Evolutionary conservation across 2,888 invertebrate species (phyloP), one percentile per base, ranked within the genome.

Genomic region (Globia sparganii): DNA sequence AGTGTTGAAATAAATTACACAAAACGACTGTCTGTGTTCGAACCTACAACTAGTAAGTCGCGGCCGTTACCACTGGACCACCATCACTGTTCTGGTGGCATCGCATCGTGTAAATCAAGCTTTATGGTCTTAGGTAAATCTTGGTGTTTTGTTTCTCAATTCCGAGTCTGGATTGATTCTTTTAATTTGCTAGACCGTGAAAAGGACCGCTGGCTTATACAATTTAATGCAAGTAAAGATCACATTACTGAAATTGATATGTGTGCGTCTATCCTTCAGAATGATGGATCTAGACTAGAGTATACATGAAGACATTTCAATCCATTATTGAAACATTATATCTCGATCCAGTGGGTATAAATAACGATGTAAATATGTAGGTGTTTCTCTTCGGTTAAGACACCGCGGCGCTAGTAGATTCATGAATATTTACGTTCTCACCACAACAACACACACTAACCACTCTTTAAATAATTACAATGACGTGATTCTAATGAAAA

Each of bases 401-500:
- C 31, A 43, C 11, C 4, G 34, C 1, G 61, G 28, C 71, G 40
- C 13, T 72, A 5, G n/a, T 49, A 21, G 59, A 15, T 37, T n/a
- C 79, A 90, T 92, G 89, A 90, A 91, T 92, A 92, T 91, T 90
- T 87, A 91, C 86, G 65, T 46, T 67, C 76, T 67, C 78, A 67
- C 70, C 75, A 77, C 83, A 76, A 79, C 84, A 80, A 82, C 79
- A 81, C 76, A 86, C 87, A 85, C 56, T 58, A 72, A 85, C 59
- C 80, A 56, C 67, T 77, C 37, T 18, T 61, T 15, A 61, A 76
- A 83, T 87, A 85, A 85, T 81, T 81, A 69, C 66, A 34, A 68
- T 80, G 73, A 78, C 83, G 69, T 46, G 37, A 40, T 65, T 53
- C 15, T 53, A 28, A 40, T 37, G 18, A 40, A 21, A 53, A 37